A percentile compares a stretch with the other conserved stretches of the same genome.
These are phyloP conservation scores for Aphaenogaster ashmeadi DNA, from an alignment of 1,140 invertebrate species.

Conservation along the genomic window DNA sequence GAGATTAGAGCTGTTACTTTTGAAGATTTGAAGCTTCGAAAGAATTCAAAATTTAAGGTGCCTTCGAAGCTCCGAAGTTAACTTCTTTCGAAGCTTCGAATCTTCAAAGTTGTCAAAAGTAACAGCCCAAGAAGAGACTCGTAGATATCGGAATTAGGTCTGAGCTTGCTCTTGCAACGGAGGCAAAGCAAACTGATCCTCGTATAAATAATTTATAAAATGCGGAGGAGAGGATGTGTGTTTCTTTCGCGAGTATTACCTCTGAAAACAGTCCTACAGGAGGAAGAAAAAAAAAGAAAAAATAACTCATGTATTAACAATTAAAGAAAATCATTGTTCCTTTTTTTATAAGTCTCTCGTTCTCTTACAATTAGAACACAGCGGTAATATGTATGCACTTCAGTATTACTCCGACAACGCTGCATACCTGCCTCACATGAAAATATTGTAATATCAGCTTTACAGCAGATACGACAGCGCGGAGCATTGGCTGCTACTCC, in stretches of 20 bases:
- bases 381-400: conserved; percentile 57
- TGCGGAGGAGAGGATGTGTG: not conserved
- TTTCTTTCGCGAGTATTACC: not conserved
- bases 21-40: no score
- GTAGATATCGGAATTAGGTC: not conserved
- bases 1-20: not conserved
- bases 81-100: no score
- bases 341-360: conserved; percentile 70
- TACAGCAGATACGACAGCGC: conserved; percentile 13
- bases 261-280: not conserved
- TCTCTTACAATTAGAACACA: conserved; percentile 73
- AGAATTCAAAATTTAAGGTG: no score
- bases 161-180: not conserved
- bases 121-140: not conserved
- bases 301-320: conserved; percentile 60
- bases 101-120: no score
- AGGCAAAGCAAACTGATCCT: not conserved
- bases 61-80: no score
- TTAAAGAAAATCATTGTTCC: conserved; percentile 66
- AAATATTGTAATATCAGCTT: conserved; percentile 36
- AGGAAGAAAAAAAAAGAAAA: conserved; percentile 39
- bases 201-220: not conserved
- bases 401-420: conserved; percentile 23
- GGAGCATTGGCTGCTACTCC: conserved; percentile 33
- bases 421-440: conserved; percentile 34